phyloP scores from a whole-genome alignment of 2,113 vertebrate species.

The Chaetodon trifascialis region DNA sequence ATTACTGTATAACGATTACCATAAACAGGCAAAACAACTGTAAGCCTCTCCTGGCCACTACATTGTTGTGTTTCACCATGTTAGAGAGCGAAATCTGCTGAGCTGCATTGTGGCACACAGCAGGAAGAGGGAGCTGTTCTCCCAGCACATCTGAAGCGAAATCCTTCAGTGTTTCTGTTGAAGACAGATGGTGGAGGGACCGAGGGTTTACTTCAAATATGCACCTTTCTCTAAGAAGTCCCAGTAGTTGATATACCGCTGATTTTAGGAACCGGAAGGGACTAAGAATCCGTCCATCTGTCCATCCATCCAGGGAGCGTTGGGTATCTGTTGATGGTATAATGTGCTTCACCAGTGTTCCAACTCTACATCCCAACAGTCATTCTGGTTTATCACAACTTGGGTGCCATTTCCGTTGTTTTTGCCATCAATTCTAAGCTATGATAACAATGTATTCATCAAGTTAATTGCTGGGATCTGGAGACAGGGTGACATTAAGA shows the following conservation, averaged over 20 bases:
- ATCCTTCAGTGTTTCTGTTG: conserved; percentile 2
- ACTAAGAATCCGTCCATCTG: background rate
- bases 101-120: background rate
- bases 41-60: background rate
- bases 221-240: background rate
- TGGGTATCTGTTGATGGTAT: no score
- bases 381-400: no score
- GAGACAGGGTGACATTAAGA: background rate
- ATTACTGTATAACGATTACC: background rate
- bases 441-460: no score
- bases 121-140: conserved; percentile 16
- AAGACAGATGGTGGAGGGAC: conserved; percentile 7
- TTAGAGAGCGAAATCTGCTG: background rate
- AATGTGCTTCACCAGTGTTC: no score
- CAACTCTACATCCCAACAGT: no score
- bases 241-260: background rate
- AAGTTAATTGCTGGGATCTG: background rate
- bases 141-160: background rate
- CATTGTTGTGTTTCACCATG: background rate
- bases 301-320: background rate
- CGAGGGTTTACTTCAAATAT: conserved; percentile 21
- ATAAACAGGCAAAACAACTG: background rate
- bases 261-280: background rate
- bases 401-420: background rate
- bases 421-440: no score